Evolutionary conservation across 2,113 vertebrate genomes (phyloP).

Genomic region (Cheilinus undulatus): DNA sequence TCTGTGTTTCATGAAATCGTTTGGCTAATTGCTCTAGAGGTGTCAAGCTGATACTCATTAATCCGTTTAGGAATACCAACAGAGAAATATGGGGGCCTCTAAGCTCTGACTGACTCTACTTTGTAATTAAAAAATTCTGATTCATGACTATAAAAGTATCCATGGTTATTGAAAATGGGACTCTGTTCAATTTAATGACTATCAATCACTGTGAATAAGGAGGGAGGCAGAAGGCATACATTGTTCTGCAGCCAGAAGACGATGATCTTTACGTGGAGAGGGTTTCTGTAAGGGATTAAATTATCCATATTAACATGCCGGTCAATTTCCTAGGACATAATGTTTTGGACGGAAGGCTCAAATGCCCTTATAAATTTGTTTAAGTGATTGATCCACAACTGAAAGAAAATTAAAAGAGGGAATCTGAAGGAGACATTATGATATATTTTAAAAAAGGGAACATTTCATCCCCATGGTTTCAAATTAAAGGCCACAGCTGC

Average conservation of each 20-base stretch:
- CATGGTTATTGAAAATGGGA: not conserved
- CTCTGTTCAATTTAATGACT: slow-evolving; percentile 14
- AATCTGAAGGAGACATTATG: too few species aligned
- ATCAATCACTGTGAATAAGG: slow-evolving; percentile 33
- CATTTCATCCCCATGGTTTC: too few species aligned
- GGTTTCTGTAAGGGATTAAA: not conserved
- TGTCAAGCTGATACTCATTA: slow-evolving; percentile 37
- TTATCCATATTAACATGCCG: too few species aligned
- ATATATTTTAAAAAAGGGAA: too few species aligned
- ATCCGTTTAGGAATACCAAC: slow-evolving; percentile 32
- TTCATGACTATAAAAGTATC: slow-evolving; percentile 18
- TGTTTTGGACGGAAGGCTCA: too few species aligned
- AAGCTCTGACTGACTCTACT: slow-evolving; percentile 20
- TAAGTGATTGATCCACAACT: too few species aligned
- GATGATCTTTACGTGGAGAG: slow-evolving; percentile 20
- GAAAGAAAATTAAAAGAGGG: too few species aligned
- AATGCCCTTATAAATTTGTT: too few species aligned
- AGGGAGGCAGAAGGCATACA: not conserved
- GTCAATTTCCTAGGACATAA: too few species aligned
- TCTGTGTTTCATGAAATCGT: slow-evolving; percentile 34
- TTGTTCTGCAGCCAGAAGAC: slow-evolving; percentile 16
- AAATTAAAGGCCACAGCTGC: not conserved
- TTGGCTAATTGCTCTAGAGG: slow-evolving; percentile 44
- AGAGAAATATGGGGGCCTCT: slow-evolving; percentile 9
- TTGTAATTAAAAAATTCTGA: slow-evolving; percentile 46